phyloP scores from a whole-genome alignment of 2,113 vertebrate genomes.

The Illadopsis cleaveri region DNA sequence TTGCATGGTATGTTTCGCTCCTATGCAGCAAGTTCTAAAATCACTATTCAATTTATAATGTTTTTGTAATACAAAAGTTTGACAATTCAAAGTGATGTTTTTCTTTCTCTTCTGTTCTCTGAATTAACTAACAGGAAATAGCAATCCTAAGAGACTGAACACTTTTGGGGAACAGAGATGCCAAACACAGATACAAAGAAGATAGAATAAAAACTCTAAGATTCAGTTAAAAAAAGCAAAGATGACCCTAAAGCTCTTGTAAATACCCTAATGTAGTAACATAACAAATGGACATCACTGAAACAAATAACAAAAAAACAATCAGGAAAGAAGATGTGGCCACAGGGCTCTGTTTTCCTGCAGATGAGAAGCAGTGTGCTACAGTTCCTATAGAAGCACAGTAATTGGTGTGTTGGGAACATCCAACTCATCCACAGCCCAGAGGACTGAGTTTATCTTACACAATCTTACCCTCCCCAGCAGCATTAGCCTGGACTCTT shows the following conservation, averaged over 20 bases:
- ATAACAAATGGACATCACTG: neutral
- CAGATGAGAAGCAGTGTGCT: neutral
- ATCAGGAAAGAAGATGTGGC: neutral
- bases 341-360: neutral
- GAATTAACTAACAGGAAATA: neutral
- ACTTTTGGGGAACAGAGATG: neutral
- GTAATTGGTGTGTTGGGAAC: neutral
- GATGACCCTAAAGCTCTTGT: neutral
- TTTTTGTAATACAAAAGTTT: neutral
- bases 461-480: neutral
- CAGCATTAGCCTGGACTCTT: neutral
- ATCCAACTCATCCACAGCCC: neutral
- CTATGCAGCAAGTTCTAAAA: neutral
- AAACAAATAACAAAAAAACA: neutral
- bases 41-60: neutral
- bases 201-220: neutral
- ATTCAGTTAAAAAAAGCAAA: neutral
- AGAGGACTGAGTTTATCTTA: neutral
- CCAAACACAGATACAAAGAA: neutral
- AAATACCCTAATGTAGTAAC: neutral
- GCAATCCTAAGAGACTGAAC: neutral
- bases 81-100: neutral
- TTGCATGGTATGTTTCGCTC: neutral
- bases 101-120: neutral
- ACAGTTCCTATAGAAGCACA: neutral